These are phyloP conservation scores for Tringa solitaria DNA, from an alignment of 2,113 vertebrate genomes.

Conservation along the genomic window DNA sequence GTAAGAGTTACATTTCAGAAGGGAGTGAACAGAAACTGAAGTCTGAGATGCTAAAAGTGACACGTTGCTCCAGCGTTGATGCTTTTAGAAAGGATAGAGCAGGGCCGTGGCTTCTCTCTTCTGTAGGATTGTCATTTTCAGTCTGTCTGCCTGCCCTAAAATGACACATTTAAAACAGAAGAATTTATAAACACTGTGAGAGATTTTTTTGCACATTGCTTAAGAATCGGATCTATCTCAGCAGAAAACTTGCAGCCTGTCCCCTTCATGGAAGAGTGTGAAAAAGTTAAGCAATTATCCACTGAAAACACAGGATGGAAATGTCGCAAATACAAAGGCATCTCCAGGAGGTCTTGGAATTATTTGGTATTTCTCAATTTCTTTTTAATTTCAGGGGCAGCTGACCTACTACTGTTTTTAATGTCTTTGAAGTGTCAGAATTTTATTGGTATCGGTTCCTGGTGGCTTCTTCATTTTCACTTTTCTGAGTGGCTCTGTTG, in stretches of 20 bases:
- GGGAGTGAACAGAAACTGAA: neutral
- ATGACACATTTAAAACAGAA: neutral
- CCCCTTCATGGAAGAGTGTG: neutral
- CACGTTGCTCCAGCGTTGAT: neutral
- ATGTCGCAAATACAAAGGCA: neutral
- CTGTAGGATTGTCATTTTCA: neutral
- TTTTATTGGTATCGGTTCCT: neutral
- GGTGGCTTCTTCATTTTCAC: neutral
- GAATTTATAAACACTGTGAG: neutral
- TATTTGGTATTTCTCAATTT: neutral
- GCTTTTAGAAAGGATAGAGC: neutral
- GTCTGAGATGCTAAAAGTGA: neutral
- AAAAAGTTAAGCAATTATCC: neutral
- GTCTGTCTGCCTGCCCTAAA: neutral
- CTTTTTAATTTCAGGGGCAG: neutral
- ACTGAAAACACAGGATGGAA: neutral
- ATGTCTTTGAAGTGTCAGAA: neutral
- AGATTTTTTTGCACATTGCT: neutral
- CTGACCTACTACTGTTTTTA: neutral
- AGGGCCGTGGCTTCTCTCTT: neutral
- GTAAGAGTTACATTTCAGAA: neutral
- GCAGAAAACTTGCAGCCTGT: neutral
- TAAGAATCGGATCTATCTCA: neutral
- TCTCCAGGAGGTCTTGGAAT: neutral
- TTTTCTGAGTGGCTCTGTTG: neutral